These are phyloP conservation scores for Apistogramma diplotaenia DNA, from an alignment of 2,113 vertebrate species.

Conservation along the genomic window DNA sequence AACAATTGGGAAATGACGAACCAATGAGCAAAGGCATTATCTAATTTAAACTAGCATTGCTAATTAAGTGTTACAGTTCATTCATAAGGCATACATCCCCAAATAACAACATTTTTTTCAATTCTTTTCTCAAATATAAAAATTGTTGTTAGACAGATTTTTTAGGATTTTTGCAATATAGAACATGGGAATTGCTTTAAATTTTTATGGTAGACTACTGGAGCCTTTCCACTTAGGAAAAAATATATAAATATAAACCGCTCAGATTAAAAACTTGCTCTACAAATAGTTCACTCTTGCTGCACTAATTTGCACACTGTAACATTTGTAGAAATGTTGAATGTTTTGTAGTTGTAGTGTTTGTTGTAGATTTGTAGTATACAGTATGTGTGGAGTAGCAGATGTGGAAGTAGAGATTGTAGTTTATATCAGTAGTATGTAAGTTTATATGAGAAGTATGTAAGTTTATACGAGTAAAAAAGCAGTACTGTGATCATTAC, in stretches of 20 bases:
- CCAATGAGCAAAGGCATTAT: neutral
- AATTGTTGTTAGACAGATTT: neutral
- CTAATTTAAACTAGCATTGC: neutral
- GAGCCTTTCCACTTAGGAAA: conserved; percentile 16
- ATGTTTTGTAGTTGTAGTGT: conserved; percentile 5
- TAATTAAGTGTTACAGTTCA: neutral
- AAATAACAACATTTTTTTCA: neutral
- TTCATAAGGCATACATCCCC: neutral
- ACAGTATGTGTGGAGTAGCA: conserved; percentile 15
- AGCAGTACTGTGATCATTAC: neutral
- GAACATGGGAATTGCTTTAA: neutral
- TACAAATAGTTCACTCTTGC: neutral
- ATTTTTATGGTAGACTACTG: neutral
- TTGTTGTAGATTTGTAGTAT: conserved; percentile 24
- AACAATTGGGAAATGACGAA: neutral
- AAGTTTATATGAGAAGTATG: neutral
- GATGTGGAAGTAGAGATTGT: conserved; percentile 16
- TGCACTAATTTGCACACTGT: neutral
- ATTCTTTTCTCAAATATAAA: neutral
- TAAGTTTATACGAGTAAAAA: neutral
- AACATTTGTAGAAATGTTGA: neutral
- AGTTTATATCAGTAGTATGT: neutral
- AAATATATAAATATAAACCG: neutral
- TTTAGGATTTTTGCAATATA: neutral
- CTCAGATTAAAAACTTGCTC: conserved; percentile 29